Evolutionary conservation across 1,140 invertebrate genomes (phyloP).

Genomic region (Steinernema feltiae): DNA sequence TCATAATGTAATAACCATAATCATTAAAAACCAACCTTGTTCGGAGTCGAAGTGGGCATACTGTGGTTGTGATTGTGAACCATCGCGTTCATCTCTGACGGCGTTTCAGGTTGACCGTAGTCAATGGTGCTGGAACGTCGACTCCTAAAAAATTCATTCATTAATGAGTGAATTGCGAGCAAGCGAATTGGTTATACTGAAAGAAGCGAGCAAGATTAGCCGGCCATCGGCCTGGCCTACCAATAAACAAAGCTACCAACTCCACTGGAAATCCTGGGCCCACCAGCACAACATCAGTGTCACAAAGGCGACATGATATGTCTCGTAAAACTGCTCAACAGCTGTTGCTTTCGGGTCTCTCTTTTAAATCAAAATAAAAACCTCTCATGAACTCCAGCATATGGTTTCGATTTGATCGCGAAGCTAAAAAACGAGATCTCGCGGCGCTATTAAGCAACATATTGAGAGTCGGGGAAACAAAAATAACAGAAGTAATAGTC

Average conservation of each 20-base stretch:
- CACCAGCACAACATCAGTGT: neutral
- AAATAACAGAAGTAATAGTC: neutral
- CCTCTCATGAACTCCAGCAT: neutral
- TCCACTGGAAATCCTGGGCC: neutral
- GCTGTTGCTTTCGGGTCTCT: neutral
- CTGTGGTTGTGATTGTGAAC: neutral
- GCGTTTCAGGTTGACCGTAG: neutral
- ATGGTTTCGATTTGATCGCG: neutral
- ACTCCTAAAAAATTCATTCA: neutral
- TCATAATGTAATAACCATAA: neutral
- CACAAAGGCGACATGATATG: conserved; percentile 9
- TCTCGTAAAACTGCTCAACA: neutral
- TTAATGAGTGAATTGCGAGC: too few species aligned
- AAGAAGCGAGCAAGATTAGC: neutral
- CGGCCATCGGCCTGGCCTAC: neutral
- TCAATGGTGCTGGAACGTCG: neutral
- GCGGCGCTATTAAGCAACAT: conserved; percentile 3
- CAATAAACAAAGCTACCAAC: conserved; percentile 9
- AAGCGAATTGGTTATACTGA: too few species aligned
- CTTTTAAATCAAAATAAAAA: neutral
- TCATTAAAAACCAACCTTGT: neutral
- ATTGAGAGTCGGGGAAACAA: neutral
- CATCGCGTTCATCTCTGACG: neutral
- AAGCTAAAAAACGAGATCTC: neutral
- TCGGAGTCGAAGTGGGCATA: neutral